A percentile compares a stretch with the other conserved stretches of the same genome.
Evolutionary conservation across 2,113 vertebrate genomes (phyloP).

Genomic region (Planiliza haematocheilus): DNA sequence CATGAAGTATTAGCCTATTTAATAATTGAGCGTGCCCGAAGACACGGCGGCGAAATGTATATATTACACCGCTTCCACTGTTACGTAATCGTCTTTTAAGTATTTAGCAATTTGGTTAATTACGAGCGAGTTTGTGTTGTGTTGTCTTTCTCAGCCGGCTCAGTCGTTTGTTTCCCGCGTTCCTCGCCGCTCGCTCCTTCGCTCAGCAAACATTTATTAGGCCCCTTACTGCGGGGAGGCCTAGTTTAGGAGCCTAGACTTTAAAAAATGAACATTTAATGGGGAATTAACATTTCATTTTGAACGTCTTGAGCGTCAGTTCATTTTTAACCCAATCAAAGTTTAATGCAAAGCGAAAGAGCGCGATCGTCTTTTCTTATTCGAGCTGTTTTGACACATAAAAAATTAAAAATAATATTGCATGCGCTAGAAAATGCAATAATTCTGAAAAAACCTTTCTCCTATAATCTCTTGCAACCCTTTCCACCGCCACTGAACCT

Average conservation of each 20-base stretch:
- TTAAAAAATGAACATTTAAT: conserved; percentile 60
- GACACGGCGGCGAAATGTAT: background rate
- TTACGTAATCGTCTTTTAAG: background rate
- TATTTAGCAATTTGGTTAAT: background rate
- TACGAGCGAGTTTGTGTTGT: background rate
- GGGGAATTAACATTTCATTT: conserved; percentile 66
- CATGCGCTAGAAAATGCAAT: background rate
- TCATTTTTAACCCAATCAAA: conserved; percentile 67
- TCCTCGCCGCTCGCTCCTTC: conserved; percentile 2
- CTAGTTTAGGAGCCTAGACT: conserved; percentile 33
- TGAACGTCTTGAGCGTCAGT: conserved; percentile 42
- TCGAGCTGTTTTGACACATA: background rate
- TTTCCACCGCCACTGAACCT: conserved; percentile 34
- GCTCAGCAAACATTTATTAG: conserved; percentile 19
- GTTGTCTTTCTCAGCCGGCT: background rate
- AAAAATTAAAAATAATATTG: background rate
- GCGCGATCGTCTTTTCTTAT: conserved; percentile 23
- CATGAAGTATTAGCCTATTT: background rate
- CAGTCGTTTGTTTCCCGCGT: background rate
- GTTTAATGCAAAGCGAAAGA: conserved; percentile 51
- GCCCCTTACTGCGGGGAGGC: conserved; percentile 14
- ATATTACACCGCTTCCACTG: background rate
- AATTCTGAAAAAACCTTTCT: background rate
- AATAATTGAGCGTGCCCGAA: background rate
- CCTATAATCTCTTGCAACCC: conserved; percentile 12